Evolutionary conservation across 2,888 invertebrate species (phyloP).

Genomic region (Pachycephus smyrnensis): DNA sequence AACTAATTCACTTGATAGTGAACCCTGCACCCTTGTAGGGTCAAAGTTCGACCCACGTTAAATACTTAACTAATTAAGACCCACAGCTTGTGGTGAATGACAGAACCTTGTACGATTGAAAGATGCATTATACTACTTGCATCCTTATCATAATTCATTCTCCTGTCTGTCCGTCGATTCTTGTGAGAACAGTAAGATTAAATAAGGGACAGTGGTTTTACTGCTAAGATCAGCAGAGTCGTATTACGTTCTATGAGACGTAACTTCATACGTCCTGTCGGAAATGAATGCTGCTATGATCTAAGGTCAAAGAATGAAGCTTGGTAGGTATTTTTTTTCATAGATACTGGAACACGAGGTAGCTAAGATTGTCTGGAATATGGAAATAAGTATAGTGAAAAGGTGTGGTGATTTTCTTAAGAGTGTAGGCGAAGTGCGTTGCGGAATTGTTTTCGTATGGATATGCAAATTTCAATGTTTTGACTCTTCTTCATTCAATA

Average conservation of each 20-base stretch:
- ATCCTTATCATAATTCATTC: not conserved
- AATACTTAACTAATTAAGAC: not conserved
- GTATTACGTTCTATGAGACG: not conserved
- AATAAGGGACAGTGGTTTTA: not conserved
- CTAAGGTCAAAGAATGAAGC: not conserved
- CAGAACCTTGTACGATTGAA: not conserved
- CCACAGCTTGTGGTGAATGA: not conserved
- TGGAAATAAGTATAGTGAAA: not conserved
- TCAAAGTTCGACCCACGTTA: not conserved
- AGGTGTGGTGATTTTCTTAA: not conserved
- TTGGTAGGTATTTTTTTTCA: not conserved
- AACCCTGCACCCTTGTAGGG: conserved; percentile 18
- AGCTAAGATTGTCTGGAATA: not conserved
- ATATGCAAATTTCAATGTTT: not conserved
- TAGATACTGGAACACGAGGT: not conserved
- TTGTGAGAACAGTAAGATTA: not conserved
- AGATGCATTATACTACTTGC: not conserved
- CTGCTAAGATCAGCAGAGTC: not conserved
- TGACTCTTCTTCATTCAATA: not conserved
- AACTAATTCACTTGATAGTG: conserved; percentile 42
- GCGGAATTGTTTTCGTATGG: not conserved
- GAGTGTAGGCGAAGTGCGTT: not conserved
- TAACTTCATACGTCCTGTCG: not conserved
- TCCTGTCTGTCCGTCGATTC: not conserved
- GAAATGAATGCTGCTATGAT: not conserved